Percentiles rank a stretch among this genome's conserved stretches.
These are phyloP conservation scores for Leptopilina clavipes DNA, from an alignment of 1,140 invertebrate species.

Conservation along the genomic window DNA sequence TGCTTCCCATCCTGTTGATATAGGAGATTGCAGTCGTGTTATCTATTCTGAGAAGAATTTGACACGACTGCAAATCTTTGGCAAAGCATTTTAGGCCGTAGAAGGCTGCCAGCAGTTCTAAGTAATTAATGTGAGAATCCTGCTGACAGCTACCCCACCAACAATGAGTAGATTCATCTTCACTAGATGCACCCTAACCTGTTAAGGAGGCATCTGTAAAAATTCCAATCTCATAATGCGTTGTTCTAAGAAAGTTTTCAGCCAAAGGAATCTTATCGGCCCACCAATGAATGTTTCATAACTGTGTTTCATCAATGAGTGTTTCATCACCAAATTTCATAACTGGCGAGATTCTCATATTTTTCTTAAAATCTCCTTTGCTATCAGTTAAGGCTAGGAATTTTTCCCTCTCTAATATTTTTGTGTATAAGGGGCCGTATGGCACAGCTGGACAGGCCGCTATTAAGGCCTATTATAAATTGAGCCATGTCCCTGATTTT, in stretches of 20 bases:
- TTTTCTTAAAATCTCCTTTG: neutral
- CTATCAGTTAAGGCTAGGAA: neutral
- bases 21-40: no score
- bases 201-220: slow-evolving; percentile 42
- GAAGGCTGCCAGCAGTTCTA: slow-evolving; percentile 11
- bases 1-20: no score
- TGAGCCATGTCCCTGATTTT: slow-evolving; percentile 48
- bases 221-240: slow-evolving; percentile 26
- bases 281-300: no score
- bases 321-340: no score
- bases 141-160: slow-evolving; percentile 48
- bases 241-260: neutral
- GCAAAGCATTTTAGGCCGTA: neutral
- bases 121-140: neutral
- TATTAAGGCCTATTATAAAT: slow-evolving; percentile 43
- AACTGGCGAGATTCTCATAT: neutral
- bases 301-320: no score
- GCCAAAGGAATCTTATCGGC: neutral
- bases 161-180: slow-evolving; percentile 43
- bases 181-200: slow-evolving; percentile 48
- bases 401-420: slow-evolving; percentile 37
- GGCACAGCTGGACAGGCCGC: slow-evolving; percentile 46
- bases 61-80: no score
- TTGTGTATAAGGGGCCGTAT: slow-evolving; percentile 47
- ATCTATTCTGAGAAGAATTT: no score